Evolutionary conservation across 2,888 invertebrate genomes (phyloP), one percentile per base, ranked within the genome.

Genomic region (Perizoma flavofasciatum): DNA sequence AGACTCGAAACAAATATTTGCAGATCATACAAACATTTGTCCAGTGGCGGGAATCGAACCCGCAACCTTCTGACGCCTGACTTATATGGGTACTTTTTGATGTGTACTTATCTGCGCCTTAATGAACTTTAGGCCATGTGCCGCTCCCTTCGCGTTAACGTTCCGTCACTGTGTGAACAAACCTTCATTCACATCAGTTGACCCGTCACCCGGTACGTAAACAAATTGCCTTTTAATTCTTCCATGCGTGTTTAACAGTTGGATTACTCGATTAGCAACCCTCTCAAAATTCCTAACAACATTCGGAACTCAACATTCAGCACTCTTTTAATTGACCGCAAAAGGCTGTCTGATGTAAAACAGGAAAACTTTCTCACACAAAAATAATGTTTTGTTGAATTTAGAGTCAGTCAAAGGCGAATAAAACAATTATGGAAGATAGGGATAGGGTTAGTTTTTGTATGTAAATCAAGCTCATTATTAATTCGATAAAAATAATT

Each of bases 191-290:
- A 49, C 58, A 53, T 11, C 49, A 37, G 40, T 50, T 51, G 46
- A 55, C 63, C 63, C 63, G 59, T 52, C 59, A 45, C 55, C 49
- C 59, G 45, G 52, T 53, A 59, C 75, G 75, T 76, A 78, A 80
- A 75, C 76, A 75, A 79, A 78, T 79, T 79, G 74, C 74, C 71
- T 74, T 75, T 73, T 82, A 81, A 85, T 81, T 79, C 80, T 75
- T 75, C 75, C 82, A 78, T 75, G 82, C 78, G 77, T 82, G 82
- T 83, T 83, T 79, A 82, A 77, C 81, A 81, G 74, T 76, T 72
- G 81, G 76, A 82, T 81, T 83, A 81, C 79, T 82, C 82, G 77
- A 81, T 83, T 81, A 81, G 64, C 72, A 67, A 71, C 74, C 75
- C 74, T 73, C 68, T 60, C 40, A 73, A 55, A 73, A 72, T 73